phyloP scores from a whole-genome alignment of 2,113 vertebrate genomes.

The Dicentrarchus labrax region DNA sequence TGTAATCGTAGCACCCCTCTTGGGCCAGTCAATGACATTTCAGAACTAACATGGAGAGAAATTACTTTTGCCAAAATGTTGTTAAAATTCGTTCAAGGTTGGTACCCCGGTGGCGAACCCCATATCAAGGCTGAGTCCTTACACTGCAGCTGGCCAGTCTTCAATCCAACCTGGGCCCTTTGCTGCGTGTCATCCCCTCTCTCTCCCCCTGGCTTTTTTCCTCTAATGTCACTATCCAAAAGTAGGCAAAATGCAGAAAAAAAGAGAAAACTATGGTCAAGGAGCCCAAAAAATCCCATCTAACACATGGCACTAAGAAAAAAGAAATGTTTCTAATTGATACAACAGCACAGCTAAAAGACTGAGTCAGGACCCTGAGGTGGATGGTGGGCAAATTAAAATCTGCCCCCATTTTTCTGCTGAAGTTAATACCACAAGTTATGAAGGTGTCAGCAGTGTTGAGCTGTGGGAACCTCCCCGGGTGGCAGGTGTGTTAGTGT shows the following conservation, averaged over 20 bases:
- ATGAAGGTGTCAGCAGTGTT: constrained; percentile 43
- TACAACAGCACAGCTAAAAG: neutral
- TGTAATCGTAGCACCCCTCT: neutral
- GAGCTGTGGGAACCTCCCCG: constrained; percentile 19
- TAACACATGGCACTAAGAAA: neutral
- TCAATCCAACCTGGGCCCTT: no score
- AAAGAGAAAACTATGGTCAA: neutral
- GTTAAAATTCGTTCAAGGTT: neutral
- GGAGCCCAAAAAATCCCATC: neutral
- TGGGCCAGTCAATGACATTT: neutral
- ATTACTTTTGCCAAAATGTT: neutral
- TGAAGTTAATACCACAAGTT: constrained; percentile 36
- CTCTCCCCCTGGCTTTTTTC: no score
- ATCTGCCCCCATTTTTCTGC: constrained; percentile 19
- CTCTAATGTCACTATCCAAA: no score
- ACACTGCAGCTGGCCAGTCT: no score
- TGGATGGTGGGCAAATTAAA: constrained; percentile 26
- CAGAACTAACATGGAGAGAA: neutral
- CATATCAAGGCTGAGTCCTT: no score
- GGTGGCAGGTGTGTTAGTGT: constrained; percentile 18
- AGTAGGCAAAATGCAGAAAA: no score
- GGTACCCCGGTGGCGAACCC: no score
- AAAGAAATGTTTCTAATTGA: neutral
- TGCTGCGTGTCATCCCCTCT: no score
- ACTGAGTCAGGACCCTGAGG: constrained; percentile 22